These are phyloP conservation scores for Eupeodes luniger DNA, from an alignment of 2,888 invertebrate genomes.

Conservation along the genomic window DNA sequence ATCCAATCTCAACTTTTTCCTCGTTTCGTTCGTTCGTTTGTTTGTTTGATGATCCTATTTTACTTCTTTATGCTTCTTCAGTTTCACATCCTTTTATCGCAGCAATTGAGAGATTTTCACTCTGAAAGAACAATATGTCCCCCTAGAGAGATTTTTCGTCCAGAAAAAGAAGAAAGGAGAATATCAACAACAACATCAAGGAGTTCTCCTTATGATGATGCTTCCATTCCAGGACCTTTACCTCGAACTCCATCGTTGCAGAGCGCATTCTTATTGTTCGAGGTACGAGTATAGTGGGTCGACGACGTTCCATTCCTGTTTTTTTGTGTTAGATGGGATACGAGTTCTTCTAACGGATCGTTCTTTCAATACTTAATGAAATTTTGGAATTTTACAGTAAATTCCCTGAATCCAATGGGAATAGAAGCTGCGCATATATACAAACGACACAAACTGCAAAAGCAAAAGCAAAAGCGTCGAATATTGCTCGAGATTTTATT, in stretches of 20 bases:
- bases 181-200: not conserved
- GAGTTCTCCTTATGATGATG: slow-evolving; percentile 11
- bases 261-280: not conserved
- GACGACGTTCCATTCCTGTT: not conserved
- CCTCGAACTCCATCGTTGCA: not conserved
- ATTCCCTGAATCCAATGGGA: slow-evolving; percentile 41
- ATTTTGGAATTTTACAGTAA: slow-evolving; percentile 51
- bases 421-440: slow-evolving; percentile 19
- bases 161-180: not conserved
- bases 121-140: slow-evolving; percentile 31
- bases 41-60: slow-evolving; percentile 57
- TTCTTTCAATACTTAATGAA: slow-evolving; percentile 47
- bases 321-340: not conserved
- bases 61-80: slow-evolving; percentile 17
- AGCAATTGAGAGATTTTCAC: slow-evolving; percentile 31
- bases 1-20: slow-evolving; percentile 23
- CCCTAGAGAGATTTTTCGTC: slow-evolving; percentile 12
- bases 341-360: slow-evolving; percentile 6
- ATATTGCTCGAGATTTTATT: slow-evolving; percentile 35
- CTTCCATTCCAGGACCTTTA: not conserved
- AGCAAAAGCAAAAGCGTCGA: not conserved
- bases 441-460: slow-evolving; percentile 11
- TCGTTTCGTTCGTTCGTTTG: not conserved
- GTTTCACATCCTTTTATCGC: slow-evolving; percentile 32
- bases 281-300: no score